phyloP scores from a whole-genome alignment of 1,140 invertebrate species.

The Hormaphis cornu region DNA sequence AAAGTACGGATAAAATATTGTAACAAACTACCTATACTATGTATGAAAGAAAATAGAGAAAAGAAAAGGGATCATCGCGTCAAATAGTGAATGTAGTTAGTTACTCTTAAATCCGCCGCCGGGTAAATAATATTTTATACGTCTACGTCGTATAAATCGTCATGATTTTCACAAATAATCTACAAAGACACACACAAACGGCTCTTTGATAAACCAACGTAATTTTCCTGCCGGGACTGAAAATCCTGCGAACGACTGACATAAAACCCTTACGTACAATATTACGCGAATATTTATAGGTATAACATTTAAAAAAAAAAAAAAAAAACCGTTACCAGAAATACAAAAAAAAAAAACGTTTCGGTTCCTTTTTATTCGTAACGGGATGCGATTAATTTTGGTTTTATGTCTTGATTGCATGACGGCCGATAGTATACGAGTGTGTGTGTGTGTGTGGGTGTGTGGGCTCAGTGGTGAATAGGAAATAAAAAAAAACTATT shows the following conservation, averaged over 20 bases:
- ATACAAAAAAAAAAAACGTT: constrained; percentile 9
- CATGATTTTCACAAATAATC: too few species aligned
- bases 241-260: constrained; percentile 7
- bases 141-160: too few species aligned
- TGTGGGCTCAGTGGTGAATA: background rate
- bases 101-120: too few species aligned
- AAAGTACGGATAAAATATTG: too few species aligned
- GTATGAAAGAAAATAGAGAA: too few species aligned
- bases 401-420: constrained; percentile 32
- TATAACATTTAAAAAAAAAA: constrained; percentile 9
- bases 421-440: background rate
- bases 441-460: background rate
- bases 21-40: too few species aligned
- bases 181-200: too few species aligned
- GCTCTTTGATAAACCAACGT: background rate
- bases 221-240: background rate
- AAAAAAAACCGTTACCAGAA: background rate
- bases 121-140: too few species aligned
- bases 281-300: too few species aligned
- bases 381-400: constrained; percentile 29
- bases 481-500: constrained; percentile 5
- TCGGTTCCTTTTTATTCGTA: background rate
- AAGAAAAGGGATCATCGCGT: too few species aligned
- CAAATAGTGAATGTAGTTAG: too few species aligned
- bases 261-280: too few species aligned